Percentiles rank a stretch among this genome's conserved stretches.
Evolutionary conservation across 2,113 vertebrate genomes (phyloP).

Genomic region (Ceyx margarethae): DNA sequence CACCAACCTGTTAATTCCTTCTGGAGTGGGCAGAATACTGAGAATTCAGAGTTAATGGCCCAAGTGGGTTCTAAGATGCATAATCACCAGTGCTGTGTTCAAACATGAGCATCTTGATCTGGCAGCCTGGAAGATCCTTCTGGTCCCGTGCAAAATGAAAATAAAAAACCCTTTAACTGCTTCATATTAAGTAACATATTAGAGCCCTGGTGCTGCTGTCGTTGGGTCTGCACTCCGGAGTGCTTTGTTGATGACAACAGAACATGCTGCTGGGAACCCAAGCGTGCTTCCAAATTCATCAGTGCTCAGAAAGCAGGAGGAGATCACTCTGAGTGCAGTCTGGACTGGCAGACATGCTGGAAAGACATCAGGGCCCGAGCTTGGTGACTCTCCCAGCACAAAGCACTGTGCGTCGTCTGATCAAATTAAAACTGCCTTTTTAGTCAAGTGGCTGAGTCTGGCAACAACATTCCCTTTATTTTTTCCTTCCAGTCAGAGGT

Average conservation of each 20-base stretch:
- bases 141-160: neutral
- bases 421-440: neutral
- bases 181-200: neutral
- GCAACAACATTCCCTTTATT: neutral
- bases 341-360: neutral
- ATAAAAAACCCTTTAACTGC: neutral
- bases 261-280: neutral
- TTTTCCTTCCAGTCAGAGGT: neutral
- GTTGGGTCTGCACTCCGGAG: neutral
- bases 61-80: neutral
- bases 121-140: neutral
- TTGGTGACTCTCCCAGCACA: neutral
- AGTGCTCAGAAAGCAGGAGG: neutral
- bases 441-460: neutral
- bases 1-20: neutral
- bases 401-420: accelerated
- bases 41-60: neutral
- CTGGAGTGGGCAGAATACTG: neutral
- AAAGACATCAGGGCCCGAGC: neutral
- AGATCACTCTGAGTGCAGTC: neutral
- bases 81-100: neutral
- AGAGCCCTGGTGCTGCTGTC: neutral
- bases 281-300: neutral
- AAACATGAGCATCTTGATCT: neutral
- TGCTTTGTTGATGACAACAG: neutral